Evolutionary conservation across 2,888 invertebrate genomes (phyloP).

Genomic region (Nymphalis urticae): DNA sequence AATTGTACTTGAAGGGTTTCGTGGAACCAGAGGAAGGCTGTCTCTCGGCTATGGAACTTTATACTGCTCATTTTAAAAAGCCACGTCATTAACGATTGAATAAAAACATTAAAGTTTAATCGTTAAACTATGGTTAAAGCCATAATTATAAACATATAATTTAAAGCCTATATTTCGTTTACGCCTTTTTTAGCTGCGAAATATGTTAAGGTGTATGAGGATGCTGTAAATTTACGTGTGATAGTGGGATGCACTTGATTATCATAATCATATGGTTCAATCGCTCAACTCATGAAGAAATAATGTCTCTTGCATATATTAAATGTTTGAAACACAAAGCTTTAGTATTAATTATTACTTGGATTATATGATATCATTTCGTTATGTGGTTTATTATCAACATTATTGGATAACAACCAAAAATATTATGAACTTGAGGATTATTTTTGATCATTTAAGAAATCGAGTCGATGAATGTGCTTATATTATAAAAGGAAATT

Average conservation of each 20-base stretch:
- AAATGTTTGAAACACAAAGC: not conserved
- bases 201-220: not conserved
- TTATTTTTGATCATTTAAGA: no score
- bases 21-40: slow-evolving; percentile 5
- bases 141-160: no score
- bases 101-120: not conserved
- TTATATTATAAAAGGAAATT: no score
- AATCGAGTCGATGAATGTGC: no score
- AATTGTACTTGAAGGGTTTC: slow-evolving; percentile 8
- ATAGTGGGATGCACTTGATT: slow-evolving; percentile 27
- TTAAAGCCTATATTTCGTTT: no score
- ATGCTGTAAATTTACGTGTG: slow-evolving; percentile 7
- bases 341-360: slow-evolving; percentile 2
- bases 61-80: slow-evolving; percentile 2
- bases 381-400: no score
- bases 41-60: slow-evolving; percentile 3
- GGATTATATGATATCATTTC: no score
- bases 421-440: no score
- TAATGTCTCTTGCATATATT: slow-evolving; percentile 8
- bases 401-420: no score
- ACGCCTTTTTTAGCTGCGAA: not conserved
- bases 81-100: not conserved
- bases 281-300: slow-evolving; percentile 9
- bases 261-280: slow-evolving; percentile 32
- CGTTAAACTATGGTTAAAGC: no score